Percentiles rank a stretch among this genome's conserved stretches.
phyloP scores from a whole-genome alignment of 2,888 invertebrate species.

The Aromia moschata region DNA sequence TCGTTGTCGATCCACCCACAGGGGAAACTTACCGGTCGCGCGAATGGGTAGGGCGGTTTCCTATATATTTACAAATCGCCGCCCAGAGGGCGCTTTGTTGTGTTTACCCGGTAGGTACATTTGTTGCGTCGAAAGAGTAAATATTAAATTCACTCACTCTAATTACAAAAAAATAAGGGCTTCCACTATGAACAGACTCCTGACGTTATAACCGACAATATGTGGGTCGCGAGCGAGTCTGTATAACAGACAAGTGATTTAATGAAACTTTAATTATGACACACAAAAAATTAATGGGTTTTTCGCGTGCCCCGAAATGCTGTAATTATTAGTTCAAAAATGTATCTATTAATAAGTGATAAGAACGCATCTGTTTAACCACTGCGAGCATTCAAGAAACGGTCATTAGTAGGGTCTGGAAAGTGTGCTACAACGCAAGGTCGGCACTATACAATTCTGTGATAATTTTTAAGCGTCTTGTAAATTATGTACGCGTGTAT shows the following conservation, averaged over 20 bases:
- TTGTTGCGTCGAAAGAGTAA: conserved; percentile 7
- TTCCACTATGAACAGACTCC: conserved; percentile 2
- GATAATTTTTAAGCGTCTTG: no score
- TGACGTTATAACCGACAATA: background rate
- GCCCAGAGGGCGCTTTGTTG: conserved; percentile 2
- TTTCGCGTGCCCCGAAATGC: conserved; percentile 3
- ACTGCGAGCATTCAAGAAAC: no score
- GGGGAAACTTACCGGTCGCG: no score
- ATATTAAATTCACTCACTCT: conserved; percentile 16
- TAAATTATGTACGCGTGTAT: no score
- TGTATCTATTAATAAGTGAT: no score
- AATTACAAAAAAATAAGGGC: conserved; percentile 12
- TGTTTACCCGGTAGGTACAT: conserved; percentile 6
- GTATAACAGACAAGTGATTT: background rate
- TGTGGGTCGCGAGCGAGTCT: background rate
- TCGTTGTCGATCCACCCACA: no score
- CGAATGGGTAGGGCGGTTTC: background rate
- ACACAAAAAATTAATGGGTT: conserved; percentile 2
- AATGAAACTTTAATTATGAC: background rate
- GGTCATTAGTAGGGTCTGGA: no score
- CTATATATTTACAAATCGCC: conserved; percentile 11
- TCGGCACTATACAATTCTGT: no score
- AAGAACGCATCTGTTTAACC: no score
- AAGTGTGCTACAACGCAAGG: no score
- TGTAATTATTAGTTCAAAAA: background rate